These are phyloP conservation scores for Aphidius gifuensis DNA, from an alignment of 1,140 invertebrate species.

Conservation along the genomic window DNA sequence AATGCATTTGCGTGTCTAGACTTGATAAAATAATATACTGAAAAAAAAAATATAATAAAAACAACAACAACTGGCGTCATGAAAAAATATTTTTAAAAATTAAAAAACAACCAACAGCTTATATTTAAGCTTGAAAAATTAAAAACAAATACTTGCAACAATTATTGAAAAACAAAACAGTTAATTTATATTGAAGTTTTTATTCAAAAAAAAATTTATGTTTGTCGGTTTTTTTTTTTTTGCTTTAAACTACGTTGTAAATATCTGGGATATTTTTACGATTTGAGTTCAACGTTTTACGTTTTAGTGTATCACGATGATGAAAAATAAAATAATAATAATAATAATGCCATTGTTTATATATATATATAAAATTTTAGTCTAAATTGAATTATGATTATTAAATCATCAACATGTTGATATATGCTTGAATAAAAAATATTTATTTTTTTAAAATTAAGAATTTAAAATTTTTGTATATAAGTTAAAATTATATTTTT, in stretches of 20 bases:
- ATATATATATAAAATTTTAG: too few species aligned
- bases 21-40: conserved; percentile 55
- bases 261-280: conserved; percentile 47
- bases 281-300: conserved; percentile 45
- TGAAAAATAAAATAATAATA: not conserved
- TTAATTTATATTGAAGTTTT: too few species aligned
- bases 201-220: too few species aligned
- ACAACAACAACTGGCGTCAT: conserved; percentile 31
- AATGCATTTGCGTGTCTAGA: conserved; percentile 55
- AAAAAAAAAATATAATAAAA: conserved; percentile 45
- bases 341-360: not conserved
- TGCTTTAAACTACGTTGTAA: too few species aligned
- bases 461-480: not conserved
- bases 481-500: conserved; percentile 27
- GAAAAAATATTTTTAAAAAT: conserved; percentile 6
- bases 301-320: conserved; percentile 22
- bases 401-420: too few species aligned
- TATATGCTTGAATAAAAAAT: too few species aligned
- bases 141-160: too few species aligned
- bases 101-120: too few species aligned
- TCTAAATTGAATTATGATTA: too few species aligned
- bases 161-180: too few species aligned
- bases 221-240: too few species aligned
- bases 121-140: too few species aligned
- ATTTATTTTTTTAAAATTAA: not conserved